Percentiles rank a stretch among this genome's conserved stretches.
Evolutionary conservation across 2,113 vertebrate species (phyloP).

Genomic region (Caretta caretta): DNA sequence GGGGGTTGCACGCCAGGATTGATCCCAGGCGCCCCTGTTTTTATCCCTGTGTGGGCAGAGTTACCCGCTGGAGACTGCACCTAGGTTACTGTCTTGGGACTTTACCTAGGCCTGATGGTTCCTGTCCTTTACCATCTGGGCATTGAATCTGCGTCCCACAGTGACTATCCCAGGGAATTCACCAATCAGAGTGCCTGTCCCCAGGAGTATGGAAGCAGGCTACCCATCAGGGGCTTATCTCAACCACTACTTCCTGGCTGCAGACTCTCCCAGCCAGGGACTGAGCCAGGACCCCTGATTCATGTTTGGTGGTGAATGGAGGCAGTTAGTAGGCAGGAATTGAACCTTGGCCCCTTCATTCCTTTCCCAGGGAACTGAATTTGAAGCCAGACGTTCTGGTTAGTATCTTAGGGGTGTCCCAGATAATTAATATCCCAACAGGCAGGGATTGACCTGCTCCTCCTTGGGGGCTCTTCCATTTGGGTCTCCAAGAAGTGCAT

Average conservation of each 20-base stretch:
- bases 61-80: not conserved
- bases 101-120: not conserved
- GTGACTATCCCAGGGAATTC: not conserved
- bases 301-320: not conserved
- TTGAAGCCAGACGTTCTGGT: not conserved
- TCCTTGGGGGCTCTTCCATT: not conserved
- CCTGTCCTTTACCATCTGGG: not conserved
- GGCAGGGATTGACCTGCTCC: not conserved
- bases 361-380: not conserved
- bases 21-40: too few species aligned
- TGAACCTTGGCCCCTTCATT: not conserved
- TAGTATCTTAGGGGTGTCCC: not conserved
- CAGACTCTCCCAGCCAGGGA: not conserved
- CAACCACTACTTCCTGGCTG: not conserved
- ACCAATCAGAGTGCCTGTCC: not conserved
- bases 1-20: not conserved
- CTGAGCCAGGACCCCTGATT: not conserved
- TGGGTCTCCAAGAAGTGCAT: not conserved
- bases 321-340: not conserved
- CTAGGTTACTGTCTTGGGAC: not conserved
- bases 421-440: not conserved
- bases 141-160: not conserved
- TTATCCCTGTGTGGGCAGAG: not conserved
- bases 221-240: not conserved
- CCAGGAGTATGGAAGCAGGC: not conserved